Evolutionary conservation across 2,797 vertebrate species (phyloP), one percentile per base, ranked within the genome.

Genomic region (Poliocrania exsul): DNA sequence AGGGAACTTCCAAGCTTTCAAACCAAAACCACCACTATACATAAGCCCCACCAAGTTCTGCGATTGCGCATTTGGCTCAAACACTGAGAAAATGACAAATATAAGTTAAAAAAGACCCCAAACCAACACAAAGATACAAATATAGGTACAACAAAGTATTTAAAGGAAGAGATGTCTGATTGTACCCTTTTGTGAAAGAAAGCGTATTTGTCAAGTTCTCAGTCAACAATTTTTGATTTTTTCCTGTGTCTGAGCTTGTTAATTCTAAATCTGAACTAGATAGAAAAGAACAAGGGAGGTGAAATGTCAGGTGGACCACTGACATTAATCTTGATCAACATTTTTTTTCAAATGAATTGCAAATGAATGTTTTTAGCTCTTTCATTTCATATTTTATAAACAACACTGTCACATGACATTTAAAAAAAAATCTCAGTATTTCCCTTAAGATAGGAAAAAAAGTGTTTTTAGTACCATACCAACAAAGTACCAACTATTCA

Each of bases 41-140:
- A n/a, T 28, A 47, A 88, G 65, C 5, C 1, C 10, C 1, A 1
- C 6, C 0, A 2, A 67, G 31, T 17, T 33, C 29, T 66, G 24
- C 1, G 3, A 42, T 24, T 57, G 15, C 4, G 13, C 7, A 33
- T 37, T 81, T 86, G 92, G 47, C 37, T 61, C 26, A 42, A 65
- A 38, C 25, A 42, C 31, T 24, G 50, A 66, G 46, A 67, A 79
- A 87, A 81, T 12, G 6, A 86, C 51, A 88, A 86, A 70, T 14
- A 0, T 14, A 57, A 81, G 21, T 57, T 35, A 57, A 81, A 50
- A 53, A 67, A 29, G 4, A 12, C 1, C 44, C 10, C 10, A 56
- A 4, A 28, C 9, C 29, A 23, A n/a, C 29, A 25, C 8, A 47
- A 49, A 54, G 10, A 38, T 7, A 66, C 2, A 33, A 50, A 65